These are phyloP conservation scores for Macrosiphum euphorbiae DNA, from an alignment of 2,888 invertebrate genomes.

Conservation along the genomic window DNA sequence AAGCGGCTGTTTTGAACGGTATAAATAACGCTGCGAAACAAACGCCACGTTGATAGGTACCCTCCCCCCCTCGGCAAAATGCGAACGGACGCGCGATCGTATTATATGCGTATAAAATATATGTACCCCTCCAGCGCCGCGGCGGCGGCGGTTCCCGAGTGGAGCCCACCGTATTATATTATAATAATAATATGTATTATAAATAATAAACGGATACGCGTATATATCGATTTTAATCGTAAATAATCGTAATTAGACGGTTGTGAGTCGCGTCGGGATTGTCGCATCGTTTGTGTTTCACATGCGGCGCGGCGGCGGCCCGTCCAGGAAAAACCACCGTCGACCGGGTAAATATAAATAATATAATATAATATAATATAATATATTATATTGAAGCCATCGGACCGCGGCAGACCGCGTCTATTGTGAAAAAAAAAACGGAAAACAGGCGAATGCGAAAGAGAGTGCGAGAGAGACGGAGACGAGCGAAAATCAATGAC, in stretches of 20 bases:
- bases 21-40: conserved; percentile 16
- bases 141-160: not conserved
- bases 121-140: not conserved
- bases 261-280: conserved; percentile 36
- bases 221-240: conserved; percentile 38
- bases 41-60: not conserved
- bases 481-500: conserved; percentile 19
- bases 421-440: not conserved
- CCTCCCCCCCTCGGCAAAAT: not conserved
- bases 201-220: not conserved
- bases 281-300: conserved; percentile 37
- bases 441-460: not conserved
- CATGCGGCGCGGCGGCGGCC: not conserved
- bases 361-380: conserved; percentile 17
- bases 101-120: not conserved
- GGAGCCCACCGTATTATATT: not conserved
- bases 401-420: not conserved
- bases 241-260: conserved; percentile 55
- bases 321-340: conserved; percentile 29
- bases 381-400: not conserved
- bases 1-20: conserved; percentile 20
- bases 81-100: not conserved
- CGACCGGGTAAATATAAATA: conserved; percentile 21
- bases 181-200: not conserved
- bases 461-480: not conserved